phyloP scores from a whole-genome alignment of 2,797 vertebrate genomes.

The Miichthys miiuy region DNA sequence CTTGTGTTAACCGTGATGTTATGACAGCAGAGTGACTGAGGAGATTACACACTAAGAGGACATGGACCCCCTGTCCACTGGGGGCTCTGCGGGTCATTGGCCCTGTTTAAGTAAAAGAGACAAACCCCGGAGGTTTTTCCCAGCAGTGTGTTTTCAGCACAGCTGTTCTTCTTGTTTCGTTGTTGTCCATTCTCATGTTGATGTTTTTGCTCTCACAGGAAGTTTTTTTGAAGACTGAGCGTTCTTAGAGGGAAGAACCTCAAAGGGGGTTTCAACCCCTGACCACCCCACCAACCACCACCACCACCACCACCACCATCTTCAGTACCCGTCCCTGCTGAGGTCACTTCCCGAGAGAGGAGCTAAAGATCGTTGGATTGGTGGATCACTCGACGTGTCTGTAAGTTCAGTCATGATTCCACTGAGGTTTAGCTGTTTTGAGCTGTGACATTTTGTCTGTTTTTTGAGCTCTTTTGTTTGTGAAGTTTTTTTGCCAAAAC shows the following conservation, averaged over 20 bases:
- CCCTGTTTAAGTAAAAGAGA: conserved; percentile 53
- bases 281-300: neutral
- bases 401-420: conserved; percentile 58
- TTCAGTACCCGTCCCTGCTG: neutral
- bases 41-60: conserved; percentile 65
- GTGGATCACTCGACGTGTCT: conserved; percentile 27
- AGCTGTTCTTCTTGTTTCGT: conserved; percentile 48
- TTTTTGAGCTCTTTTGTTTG: neutral
- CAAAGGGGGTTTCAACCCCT: conserved; percentile 46
- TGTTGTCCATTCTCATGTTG: conserved; percentile 36
- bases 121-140: conserved; percentile 45
- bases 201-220: conserved; percentile 65
- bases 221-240: conserved; percentile 51
- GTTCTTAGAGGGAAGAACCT: conserved; percentile 15
- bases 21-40: conserved; percentile 73
- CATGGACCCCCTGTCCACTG: conserved; percentile 38
- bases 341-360: conserved; percentile 34
- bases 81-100: conserved; percentile 64
- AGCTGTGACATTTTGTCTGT: neutral
- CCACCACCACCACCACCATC: neutral
- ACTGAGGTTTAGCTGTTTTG: neutral
- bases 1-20: conserved; percentile 76
- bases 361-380: conserved; percentile 12
- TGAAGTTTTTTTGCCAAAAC: neutral
- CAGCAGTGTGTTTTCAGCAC: conserved; percentile 45